Evolutionary conservation across 2,113 vertebrate genomes (phyloP).

Genomic region (Lycaon pictus): DNA sequence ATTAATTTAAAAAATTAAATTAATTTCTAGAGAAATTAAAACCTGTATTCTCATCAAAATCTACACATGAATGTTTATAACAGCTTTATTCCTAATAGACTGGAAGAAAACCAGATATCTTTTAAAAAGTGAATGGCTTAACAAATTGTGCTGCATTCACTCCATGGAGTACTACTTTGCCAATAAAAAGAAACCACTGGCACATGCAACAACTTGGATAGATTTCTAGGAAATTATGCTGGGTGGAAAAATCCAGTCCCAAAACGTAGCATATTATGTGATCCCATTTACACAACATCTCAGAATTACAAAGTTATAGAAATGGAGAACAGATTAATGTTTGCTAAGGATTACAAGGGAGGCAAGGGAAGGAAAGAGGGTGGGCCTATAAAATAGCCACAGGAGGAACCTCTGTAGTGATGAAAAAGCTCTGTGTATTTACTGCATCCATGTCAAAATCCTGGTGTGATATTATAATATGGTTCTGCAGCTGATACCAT

Average conservation of each 20-base stretch:
- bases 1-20: too few relatives aligned
- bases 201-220: background rate
- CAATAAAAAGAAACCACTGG: background rate
- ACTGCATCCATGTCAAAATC: background rate
- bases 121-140: background rate
- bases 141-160: background rate
- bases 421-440: background rate
- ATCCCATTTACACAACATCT: background rate
- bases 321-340: background rate
- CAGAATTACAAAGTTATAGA: background rate
- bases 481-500: background rate
- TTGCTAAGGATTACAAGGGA: background rate
- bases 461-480: background rate
- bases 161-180: background rate
- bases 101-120: background rate
- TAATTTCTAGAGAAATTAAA: slow-evolving; percentile 11
- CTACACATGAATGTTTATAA: background rate
- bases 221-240: background rate
- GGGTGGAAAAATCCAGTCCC: background rate
- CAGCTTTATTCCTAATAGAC: background rate
- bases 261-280: background rate
- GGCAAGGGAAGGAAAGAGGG: background rate
- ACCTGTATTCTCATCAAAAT: background rate
- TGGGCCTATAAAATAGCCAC: background rate
- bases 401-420: background rate